Percentiles rank a stretch among this genome's conserved stretches.
Conservation (phyloP, 2,797 vertebrate genomes). For the Numenius phaeopus region DNA sequence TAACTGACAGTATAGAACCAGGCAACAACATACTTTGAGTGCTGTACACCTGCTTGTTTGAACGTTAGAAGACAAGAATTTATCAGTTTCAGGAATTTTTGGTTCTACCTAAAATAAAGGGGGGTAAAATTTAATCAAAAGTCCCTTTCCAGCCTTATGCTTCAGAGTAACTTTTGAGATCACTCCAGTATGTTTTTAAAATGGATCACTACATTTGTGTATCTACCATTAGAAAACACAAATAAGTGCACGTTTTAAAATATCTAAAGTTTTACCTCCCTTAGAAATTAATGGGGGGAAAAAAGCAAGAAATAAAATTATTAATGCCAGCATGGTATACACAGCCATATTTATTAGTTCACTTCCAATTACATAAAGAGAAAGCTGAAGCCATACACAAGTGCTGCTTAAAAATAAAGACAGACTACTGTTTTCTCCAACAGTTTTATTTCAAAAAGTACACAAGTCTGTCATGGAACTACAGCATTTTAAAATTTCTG, state of each 20-base stretch:
- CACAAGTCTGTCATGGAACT: slow-evolving; percentile 79
- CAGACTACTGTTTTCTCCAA: slow-evolving; percentile 75
- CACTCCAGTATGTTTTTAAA: not conserved
- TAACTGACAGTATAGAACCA: not conserved
- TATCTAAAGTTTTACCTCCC: not conserved
- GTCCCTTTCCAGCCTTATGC: not conserved
- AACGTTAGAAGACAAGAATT: not conserved
- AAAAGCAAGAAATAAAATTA: not conserved
- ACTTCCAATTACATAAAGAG: slow-evolving; percentile 30
- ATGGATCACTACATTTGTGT: not conserved
- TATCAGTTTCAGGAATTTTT: not conserved
- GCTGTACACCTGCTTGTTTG: not conserved
- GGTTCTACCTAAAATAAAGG: not conserved
- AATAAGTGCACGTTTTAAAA: not conserved
- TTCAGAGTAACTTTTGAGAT: not conserved
- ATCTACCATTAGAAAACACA: not conserved
- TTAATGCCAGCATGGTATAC: not conserved
- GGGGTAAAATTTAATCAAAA: not conserved
- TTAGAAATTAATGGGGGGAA: not conserved
- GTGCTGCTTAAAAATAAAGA: slow-evolving; percentile 61
- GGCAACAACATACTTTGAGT: not conserved
- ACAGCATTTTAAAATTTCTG: slow-evolving; percentile 74
- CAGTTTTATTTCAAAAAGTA: slow-evolving; percentile 84
- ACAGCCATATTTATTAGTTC: slow-evolving; percentile 28
- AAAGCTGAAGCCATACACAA: slow-evolving; percentile 69